phyloP scores from a whole-genome alignment of 2,113 vertebrate species.

The Heliornis fulica region DNA sequence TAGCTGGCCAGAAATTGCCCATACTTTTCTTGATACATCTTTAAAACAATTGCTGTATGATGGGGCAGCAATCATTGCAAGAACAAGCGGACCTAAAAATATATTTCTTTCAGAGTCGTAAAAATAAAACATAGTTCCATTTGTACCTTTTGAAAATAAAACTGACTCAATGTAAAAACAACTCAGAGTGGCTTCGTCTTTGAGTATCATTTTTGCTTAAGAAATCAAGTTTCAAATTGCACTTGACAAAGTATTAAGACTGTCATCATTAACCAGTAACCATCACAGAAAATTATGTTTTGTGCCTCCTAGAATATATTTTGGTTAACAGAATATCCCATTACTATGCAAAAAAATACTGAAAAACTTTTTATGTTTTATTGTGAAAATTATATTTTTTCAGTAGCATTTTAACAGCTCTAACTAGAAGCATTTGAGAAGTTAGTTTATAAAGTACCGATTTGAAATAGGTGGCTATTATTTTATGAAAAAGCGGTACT shows the following conservation, averaged over 20 bases:
- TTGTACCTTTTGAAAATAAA: slow-evolving; percentile 56
- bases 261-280: slow-evolving; percentile 38
- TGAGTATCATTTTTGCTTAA: slow-evolving; percentile 61
- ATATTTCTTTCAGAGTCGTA: slow-evolving; percentile 52
- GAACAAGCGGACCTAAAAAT: slow-evolving; percentile 32
- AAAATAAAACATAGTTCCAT: slow-evolving; percentile 37
- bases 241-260: slow-evolving; percentile 28
- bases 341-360: background rate
- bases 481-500: background rate
- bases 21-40: slow-evolving; percentile 34
- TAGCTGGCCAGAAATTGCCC: slow-evolving; percentile 45
- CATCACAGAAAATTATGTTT: slow-evolving; percentile 44
- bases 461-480: slow-evolving; percentile 1
- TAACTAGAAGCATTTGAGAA: background rate
- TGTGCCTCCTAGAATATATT: slow-evolving; percentile 29
- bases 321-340: slow-evolving; percentile 1
- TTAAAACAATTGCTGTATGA: slow-evolving; percentile 63
- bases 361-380: slow-evolving; percentile 14
- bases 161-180: slow-evolving; percentile 46
- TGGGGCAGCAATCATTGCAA: slow-evolving; percentile 27
- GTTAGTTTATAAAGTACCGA: background rate
- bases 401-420: background rate
- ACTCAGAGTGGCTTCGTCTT: slow-evolving; percentile 16
- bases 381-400: slow-evolving; percentile 19
- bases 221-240: slow-evolving; percentile 40